Base-by-base conservation (phyloP, 2,797 vertebrate species). In the Odontamblyopus rebecca region DNA sequence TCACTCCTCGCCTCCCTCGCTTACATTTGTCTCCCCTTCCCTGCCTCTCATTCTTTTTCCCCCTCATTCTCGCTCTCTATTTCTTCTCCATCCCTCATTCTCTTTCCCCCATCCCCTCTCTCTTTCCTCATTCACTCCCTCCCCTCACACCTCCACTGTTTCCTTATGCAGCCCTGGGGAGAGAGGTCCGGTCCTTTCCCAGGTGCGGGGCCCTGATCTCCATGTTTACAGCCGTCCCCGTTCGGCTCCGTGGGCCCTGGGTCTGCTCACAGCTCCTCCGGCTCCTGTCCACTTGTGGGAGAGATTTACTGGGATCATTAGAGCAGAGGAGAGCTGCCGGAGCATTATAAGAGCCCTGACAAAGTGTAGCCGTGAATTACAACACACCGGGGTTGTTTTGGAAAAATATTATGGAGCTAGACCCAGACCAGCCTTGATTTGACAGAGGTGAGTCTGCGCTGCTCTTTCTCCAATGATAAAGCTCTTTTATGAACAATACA, bases 141-240 rank as follows among this genome's bases (percentile, higher is more conserved):
- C 30, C 16, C 51, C 51, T 26, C n/a, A 56, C 54, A 56, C 56
- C 26, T 72, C 0, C n/a, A 23, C 57, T 75, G 50, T 57, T 44
- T 50, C 26, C 35, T 41, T 70, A 41, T 27, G 2, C 74, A 69
- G 69, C 75, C 67, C n/a, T 3, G 1, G 13, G 77, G 81, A 84
- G 70, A 48, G 57, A 75, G 74, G 68, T 81, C 16, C 12, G 69
- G 67, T 74, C 70, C 63, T 23, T 80, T 84, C 80, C 26, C 78
- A 85, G 82, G 87, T 86, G 80, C 85, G 78, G 70, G 68, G 75
- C 83, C 70, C 80, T 86, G 81, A 85, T 84, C 80, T 81, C 79
- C 75, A 53, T 82, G 82, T 88, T 88, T 87, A 80, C 79, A 71
- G 77, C 57, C 23, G 27, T 29, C 75, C 71, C 76, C 56, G 44